Evolutionary conservation across 2,113 vertebrate genomes (phyloP), one percentile per base, ranked within the genome.

Genomic region (Lanius ludovicianus): DNA sequence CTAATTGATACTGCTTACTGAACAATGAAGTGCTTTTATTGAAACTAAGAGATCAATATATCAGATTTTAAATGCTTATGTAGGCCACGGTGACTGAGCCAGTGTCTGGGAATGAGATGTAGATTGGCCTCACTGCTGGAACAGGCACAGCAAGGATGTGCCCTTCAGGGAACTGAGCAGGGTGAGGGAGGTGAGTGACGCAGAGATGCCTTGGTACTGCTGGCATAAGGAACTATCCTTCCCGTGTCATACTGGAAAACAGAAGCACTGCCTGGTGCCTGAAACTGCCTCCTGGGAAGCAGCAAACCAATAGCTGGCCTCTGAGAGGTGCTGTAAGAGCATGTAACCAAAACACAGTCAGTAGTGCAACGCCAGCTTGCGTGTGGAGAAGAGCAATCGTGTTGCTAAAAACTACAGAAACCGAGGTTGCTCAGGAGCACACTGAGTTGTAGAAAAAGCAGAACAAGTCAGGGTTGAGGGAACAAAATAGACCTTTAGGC

Each of bases 361-460:
- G 25, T 17, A 4, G 7, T 1, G 2, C 6, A 5, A 3, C 5
- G 1, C 17, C 8, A 4, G 21, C 23, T 5, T 10, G 9, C 3
- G 33, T 1, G 0, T 2, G 44, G 27, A 15, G 63, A 75, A 35
- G 0, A 14, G 8, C 4, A 4, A 1, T 1, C 2, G 15, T 4
- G 0, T 2, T 5, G 22, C 24, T n/a, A 10, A 47, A 52, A 31
- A 1, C 46, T 7, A 1, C 28, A 4, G 79, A 31, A 19, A 28
- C 1, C 2, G 12, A 3, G 15, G 7, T 3, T 25, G 3, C 7
- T 11, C n/a, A 4, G 39, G 8, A 46, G 21, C 15, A 6, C 37
- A 9, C 7, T 1, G 7, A 17, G 1, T 1, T 2, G 7, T 9
- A 7, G 8, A 4, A 33, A 50, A 37, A 33, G 6, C 22, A 33